Conservation (phyloP, 2,113 vertebrate species). For the Irena cyanogastra region DNA sequence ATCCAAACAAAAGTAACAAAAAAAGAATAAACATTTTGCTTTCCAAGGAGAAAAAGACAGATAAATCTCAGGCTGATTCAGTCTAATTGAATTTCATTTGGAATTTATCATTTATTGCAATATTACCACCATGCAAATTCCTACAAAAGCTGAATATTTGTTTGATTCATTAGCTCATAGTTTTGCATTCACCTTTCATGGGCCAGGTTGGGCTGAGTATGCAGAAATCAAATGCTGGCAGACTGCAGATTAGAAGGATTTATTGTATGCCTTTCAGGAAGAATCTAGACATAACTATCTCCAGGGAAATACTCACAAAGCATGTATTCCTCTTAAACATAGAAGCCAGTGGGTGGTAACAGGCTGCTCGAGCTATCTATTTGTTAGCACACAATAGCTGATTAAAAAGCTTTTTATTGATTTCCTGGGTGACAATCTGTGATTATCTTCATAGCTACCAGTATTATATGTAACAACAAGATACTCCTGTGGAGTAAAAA, state of each 20-base stretch:
- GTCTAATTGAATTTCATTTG: slow-evolving; percentile 10
- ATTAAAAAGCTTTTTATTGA: neutral
- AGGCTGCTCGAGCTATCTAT: neutral
- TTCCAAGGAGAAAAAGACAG: neutral
- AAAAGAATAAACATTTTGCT: neutral
- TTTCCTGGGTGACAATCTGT: neutral
- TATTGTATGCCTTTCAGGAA: slow-evolving; percentile 7
- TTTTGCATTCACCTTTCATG: neutral
- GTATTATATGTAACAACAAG: neutral
- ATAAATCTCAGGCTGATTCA: neutral
- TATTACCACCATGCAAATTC: slow-evolving; percentile 1
- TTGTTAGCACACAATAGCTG: neutral
- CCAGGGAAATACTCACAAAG: neutral
- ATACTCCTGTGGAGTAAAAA: neutral
- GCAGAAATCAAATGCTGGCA: slow-evolving; percentile 15
- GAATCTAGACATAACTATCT: neutral
- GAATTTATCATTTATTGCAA: slow-evolving; percentile 9
- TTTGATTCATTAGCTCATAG: slow-evolving; percentile 31
- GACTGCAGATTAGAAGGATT: slow-evolving; percentile 54
- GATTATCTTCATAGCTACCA: neutral
- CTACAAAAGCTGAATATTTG: neutral
- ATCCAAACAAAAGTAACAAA: neutral
- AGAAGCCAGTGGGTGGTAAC: neutral
- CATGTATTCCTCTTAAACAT: neutral
- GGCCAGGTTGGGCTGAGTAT: slow-evolving; percentile 1